phyloP scores from a whole-genome alignment of 2,888 invertebrate species.

The Mellilla xanthometata region DNA sequence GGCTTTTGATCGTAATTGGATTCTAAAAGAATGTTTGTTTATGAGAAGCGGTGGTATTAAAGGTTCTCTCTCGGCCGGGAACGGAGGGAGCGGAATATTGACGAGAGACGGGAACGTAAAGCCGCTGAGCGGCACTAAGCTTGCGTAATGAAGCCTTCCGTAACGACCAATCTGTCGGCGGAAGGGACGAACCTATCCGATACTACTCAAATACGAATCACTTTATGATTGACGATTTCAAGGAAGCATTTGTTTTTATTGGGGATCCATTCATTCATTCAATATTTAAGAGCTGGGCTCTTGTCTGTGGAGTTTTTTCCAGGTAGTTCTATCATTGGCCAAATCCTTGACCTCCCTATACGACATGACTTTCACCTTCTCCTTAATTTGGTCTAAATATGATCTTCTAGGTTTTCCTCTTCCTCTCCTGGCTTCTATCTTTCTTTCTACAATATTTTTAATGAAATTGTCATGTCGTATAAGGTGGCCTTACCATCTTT shows the following conservation, averaged over 20 bases:
- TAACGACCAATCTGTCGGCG: conserved; percentile 45
- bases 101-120: conserved; percentile 48
- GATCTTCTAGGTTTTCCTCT: no score
- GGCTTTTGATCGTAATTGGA: conserved; percentile 1
- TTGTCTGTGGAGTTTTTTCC: no score
- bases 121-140: conserved; percentile 43
- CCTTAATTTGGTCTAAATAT: no score
- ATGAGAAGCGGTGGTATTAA: conserved; percentile 8
- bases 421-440: no score
- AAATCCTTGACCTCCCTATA: no score
- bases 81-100: conserved; percentile 34
- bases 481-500: no score
- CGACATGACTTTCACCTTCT: no score
- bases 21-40: conserved; percentile 12
- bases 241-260: not conserved
- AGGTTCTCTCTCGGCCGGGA: conserved; percentile 15
- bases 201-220: conserved; percentile 28
- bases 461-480: no score
- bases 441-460: no score
- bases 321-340: no score
- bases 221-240: conserved; percentile 26
- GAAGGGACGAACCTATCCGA: conserved; percentile 39
- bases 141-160: conserved; percentile 54
- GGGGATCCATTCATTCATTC: no score
- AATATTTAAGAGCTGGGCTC: no score